A percentile compares a stretch with the other conserved stretches of the same genome.
These are phyloP conservation scores for Tadarida brasiliensis DNA, from an alignment of 2,797 vertebrate species.

Conservation along the genomic window DNA sequence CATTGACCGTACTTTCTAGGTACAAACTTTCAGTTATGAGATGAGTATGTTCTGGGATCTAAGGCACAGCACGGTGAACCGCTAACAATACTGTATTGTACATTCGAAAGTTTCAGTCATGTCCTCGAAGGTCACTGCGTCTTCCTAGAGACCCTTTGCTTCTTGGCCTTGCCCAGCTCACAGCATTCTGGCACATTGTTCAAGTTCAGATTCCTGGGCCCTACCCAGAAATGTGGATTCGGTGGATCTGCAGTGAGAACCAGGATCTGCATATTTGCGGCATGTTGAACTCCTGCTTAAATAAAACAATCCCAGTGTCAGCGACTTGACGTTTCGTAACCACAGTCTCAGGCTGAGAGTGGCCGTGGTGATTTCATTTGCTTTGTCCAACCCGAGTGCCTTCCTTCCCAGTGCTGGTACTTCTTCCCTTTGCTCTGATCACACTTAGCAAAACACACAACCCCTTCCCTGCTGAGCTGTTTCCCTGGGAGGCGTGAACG, in stretches of 20 bases:
- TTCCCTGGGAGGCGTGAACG: not conserved
- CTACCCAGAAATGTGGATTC: not conserved
- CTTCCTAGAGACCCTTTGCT: not conserved
- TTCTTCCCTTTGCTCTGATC: not conserved
- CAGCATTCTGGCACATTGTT: not conserved
- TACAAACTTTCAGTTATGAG: not conserved
- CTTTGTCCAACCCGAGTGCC: not conserved
- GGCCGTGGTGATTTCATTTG: accelerated
- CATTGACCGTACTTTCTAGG: not conserved
- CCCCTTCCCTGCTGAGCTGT: not conserved
- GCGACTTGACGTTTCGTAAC: not conserved
- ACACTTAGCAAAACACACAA: not conserved
- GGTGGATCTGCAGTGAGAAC: not conserved
- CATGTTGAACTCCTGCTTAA: not conserved
- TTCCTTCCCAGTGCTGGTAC: not conserved
- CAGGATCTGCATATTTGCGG: not conserved
- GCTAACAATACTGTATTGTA: not conserved
- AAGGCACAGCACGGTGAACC: not conserved
- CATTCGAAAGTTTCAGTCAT: not conserved
- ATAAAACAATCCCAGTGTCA: not conserved
- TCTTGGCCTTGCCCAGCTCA: not conserved
- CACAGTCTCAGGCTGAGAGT: not conserved
- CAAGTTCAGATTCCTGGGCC: not conserved
- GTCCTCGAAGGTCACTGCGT: not conserved
- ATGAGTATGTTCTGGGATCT: not conserved